Conservation (phyloP, 1,140 invertebrate genomes). For the Meloidogyne floridensis region DNA sequence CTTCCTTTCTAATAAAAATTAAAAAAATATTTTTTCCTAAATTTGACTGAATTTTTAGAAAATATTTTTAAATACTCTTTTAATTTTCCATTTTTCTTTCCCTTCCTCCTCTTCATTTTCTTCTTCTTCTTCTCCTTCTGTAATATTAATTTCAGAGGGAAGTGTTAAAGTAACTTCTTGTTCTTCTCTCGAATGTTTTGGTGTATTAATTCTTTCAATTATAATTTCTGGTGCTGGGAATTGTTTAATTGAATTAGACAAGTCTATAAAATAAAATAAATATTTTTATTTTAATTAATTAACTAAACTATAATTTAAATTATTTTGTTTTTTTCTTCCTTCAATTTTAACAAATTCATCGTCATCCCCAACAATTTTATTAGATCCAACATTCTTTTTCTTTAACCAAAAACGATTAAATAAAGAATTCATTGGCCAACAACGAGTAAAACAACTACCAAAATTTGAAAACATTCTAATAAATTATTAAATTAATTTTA, state of each 20-base stretch:
- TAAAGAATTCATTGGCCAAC: constrained; percentile 3
- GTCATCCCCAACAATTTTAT: not conserved
- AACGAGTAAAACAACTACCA: not conserved
- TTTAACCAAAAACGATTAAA: constrained; percentile 1
- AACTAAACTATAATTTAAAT: not conserved
- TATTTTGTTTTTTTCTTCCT: not conserved
- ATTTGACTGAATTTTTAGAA: too few species aligned
- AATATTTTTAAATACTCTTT: not conserved
- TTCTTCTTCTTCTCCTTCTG: not conserved
- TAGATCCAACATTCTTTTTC: not conserved
- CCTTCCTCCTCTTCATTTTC: not conserved
- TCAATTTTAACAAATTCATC: constrained; percentile 7
- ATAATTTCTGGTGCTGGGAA: not conserved
- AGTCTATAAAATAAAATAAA: too few species aligned
- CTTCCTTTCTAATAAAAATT: not conserved
- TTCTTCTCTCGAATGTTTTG: not conserved
- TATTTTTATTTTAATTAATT: not conserved
- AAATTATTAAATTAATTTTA: too few species aligned
- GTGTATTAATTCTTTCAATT: not conserved
- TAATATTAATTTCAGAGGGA: not conserved
- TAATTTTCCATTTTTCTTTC: not conserved
- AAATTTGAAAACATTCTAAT: not conserved
- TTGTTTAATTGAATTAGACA: too few species aligned
- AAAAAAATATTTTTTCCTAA: too few species aligned
- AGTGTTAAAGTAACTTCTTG: not conserved